Percentiles rank a stretch among this genome's conserved stretches.
These are phyloP conservation scores for Toxotes lorentzi DNA, from an alignment of 2,797 vertebrate species.

Conservation along the genomic window DNA sequence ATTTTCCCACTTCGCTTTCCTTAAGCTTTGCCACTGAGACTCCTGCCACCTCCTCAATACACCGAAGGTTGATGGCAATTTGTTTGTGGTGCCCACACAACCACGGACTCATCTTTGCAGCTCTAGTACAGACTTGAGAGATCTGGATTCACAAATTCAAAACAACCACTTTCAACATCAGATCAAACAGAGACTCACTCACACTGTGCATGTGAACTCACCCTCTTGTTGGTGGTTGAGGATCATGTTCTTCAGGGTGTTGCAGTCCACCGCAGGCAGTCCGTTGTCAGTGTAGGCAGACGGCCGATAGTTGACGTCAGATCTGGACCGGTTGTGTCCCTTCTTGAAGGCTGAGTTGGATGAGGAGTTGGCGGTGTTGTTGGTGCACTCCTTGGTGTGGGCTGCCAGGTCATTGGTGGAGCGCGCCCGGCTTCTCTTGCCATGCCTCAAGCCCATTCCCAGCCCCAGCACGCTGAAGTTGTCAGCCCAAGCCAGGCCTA, in stretches of 20 bases:
- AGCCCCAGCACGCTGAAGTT: slow-evolving; percentile 89
- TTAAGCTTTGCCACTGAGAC: not conserved
- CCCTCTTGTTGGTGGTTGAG: slow-evolving; percentile 82
- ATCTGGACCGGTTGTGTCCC: slow-evolving; percentile 93
- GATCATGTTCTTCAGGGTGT: slow-evolving; percentile 84
- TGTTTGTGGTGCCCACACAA: too few relatives aligned
- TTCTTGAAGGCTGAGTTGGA: slow-evolving; percentile 88
- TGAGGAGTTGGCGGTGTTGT: slow-evolving; percentile 58
- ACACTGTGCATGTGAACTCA: slow-evolving; percentile 56
- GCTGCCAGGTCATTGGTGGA: slow-evolving; percentile 94
- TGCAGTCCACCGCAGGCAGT: slow-evolving; percentile 80
- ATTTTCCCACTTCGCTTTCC: slow-evolving; percentile 8
- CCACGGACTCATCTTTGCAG: not conserved
- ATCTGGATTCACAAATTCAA: not conserved
- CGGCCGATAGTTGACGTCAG: slow-evolving; percentile 87
- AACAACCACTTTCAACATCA: not conserved
- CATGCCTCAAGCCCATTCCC: slow-evolving; percentile 83
- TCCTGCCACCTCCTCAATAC: not conserved
- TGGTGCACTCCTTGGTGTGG: slow-evolving; percentile 86
- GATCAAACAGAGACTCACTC: not conserved
- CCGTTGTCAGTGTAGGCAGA: slow-evolving; percentile 83
- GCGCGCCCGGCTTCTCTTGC: slow-evolving; percentile 91
- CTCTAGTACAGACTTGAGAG: not conserved
- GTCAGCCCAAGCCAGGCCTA: slow-evolving; percentile 85
- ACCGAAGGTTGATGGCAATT: not conserved